A percentile compares a stretch with the other conserved stretches of the same genome.
These are phyloP conservation scores for Polydesmus complanatus DNA, from an alignment of 2,888 invertebrate species.

Conservation along the genomic window DNA sequence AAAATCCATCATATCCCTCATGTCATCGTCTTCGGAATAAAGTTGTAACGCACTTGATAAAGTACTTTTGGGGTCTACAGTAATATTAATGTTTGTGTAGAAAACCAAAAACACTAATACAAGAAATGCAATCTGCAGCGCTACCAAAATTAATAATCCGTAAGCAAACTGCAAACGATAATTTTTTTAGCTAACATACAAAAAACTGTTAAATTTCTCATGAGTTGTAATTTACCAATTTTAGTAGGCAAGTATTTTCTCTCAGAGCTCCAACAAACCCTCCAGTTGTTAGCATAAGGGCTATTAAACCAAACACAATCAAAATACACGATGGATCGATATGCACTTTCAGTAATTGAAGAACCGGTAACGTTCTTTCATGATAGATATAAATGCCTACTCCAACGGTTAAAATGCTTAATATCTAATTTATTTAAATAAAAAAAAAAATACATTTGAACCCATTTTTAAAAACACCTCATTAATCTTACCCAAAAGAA, in stretches of 20 bases:
- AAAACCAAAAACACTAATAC: not conserved
- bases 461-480: too few relatives aligned
- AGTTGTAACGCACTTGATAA: not conserved
- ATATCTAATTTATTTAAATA: too few relatives aligned
- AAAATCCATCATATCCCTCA: constrained; percentile 88
- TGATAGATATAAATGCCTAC: not conserved
- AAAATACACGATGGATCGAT: not conserved
- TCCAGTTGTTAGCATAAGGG: not conserved
- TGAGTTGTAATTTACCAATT: not conserved
- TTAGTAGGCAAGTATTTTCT: not conserved
- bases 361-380: not conserved
- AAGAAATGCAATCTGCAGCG: not conserved
- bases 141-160: not conserved
- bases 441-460: too few relatives aligned
- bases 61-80: not conserved
- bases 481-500: not conserved
- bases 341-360: not conserved
- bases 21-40: constrained; percentile 62
- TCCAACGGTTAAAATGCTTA: not conserved
- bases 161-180: not conserved
- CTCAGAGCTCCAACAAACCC: not conserved
- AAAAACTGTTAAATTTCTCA: too few relatives aligned
- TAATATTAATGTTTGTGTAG: not conserved
- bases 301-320: not conserved
- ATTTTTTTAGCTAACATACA: not conserved